Evolutionary conservation across 1,140 invertebrate genomes (phyloP), one percentile per base, ranked within the genome.

Genomic region (Pseudoatta argentina): DNA sequence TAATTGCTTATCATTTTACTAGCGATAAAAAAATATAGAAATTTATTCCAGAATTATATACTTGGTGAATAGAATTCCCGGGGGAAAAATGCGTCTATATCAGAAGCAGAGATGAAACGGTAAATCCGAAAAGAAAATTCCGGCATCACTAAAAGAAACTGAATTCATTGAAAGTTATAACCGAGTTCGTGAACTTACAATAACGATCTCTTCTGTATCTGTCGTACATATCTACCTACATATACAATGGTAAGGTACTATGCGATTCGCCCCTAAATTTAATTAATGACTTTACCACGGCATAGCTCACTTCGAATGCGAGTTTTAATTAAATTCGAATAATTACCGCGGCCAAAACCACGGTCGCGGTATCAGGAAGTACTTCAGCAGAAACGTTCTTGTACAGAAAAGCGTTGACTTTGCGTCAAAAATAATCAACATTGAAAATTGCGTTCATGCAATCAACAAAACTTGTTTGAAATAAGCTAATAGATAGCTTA

Each of bases 271-370:
- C 66, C 88, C 88, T 89, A 86, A 87, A 81, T 88, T 72, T 77
- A 91, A 91, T 90, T 92, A 93, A 93, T 91, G 91, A 93, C 86
- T 71, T 86, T 81, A 81, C 72, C 79, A 55, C n/a, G 34, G 24
- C 21, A 44, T n/a, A 83, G 18, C 18, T 83, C 27, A 67, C 21
- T 53, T 71, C 21, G 16, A 73, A 75, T 78, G 72, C 78, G 89
- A 92, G 91, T 92, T 93, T 93, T 91, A 93, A 93, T 93, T 93
- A 93, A 92, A 92, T 90, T 91, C 83, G 83, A 91, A 89, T 91
- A 93, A 93, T 91, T 90, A 81, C 90, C 79, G 55, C 79, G 79
- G 67, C 79, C 53, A 73, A 82, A 82, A 82, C 69, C 79, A 61
- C 24, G 79, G 39, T 82, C 67, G 55, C 53, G 79, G 10, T 73